These are phyloP conservation scores for Tupaia chinensis DNA, from an alignment of 2,113 vertebrate genomes.

Conservation along the genomic window DNA sequence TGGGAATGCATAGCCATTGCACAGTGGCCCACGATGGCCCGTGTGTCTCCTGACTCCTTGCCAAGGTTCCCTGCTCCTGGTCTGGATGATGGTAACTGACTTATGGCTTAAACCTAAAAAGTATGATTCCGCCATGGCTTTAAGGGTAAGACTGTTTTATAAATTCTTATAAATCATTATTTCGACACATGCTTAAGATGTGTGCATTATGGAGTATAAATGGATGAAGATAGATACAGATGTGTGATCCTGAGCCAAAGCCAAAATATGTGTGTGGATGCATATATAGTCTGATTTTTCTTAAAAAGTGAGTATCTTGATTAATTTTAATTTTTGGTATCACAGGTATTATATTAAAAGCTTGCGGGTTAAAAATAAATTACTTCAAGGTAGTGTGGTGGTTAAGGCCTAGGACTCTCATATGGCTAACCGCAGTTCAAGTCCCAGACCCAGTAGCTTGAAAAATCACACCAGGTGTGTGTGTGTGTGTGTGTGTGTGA, in stretches of 20 bases:
- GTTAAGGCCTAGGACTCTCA: too few relatives aligned
- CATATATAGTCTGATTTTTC: not conserved
- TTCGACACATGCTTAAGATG: not conserved
- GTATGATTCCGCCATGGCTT: not conserved
- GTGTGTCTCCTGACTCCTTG: not conserved
- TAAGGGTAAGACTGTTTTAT: not conserved
- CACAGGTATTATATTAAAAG: not conserved
- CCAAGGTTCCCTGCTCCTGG: not conserved
- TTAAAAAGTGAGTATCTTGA: not conserved
- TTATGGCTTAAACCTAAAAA: not conserved
- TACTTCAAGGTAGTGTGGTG: not conserved
- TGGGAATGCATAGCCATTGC: not conserved
- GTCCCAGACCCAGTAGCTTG: too few relatives aligned
- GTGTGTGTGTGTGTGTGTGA: too few relatives aligned
- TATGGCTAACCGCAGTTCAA: too few relatives aligned
- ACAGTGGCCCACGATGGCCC: not conserved
- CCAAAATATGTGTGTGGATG: not conserved
- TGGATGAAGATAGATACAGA: not conserved
- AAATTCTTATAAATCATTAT: constrained; percentile 23
- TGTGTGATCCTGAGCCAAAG: not conserved
- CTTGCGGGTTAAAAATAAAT: not conserved
- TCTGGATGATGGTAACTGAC: not conserved
- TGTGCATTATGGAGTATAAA: not conserved
- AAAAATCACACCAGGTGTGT: too few relatives aligned
- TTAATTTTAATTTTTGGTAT: not conserved